phyloP scores from a whole-genome alignment of 2,797 vertebrate genomes.

The Vespertilio murinus region DNA sequence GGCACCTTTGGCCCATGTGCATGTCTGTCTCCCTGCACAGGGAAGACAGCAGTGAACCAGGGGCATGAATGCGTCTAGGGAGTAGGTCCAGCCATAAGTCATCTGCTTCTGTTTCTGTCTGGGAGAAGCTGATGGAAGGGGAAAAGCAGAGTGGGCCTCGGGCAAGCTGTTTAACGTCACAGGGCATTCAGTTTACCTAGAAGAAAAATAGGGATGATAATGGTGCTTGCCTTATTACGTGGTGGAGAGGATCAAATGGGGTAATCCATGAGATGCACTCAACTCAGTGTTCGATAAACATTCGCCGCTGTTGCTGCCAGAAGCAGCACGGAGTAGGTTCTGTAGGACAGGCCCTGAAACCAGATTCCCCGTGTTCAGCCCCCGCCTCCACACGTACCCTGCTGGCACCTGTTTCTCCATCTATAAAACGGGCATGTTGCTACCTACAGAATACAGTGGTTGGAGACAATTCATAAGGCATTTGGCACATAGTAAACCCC shows the following conservation, averaged over 20 bases:
- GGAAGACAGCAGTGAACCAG: neutral
- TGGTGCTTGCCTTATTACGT: neutral
- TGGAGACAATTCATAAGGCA: neutral
- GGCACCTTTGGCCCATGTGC: neutral
- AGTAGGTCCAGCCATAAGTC: neutral
- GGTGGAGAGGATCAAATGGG: neutral
- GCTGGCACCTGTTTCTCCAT: neutral
- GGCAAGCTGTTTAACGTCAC: neutral
- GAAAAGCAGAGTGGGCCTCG: neutral
- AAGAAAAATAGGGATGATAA: neutral
- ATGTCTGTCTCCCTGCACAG: neutral
- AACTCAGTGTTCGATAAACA: neutral
- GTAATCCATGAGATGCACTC: accelerated
- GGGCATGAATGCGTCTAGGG: neutral
- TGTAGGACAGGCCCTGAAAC: neutral
- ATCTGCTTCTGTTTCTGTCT: neutral
- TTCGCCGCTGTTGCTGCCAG: neutral
- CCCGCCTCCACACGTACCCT: neutral
- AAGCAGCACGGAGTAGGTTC: neutral
- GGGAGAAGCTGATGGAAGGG: neutral
- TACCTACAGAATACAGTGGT: neutral
- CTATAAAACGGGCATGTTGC: neutral
- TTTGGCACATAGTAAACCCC: neutral
- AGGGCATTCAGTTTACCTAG: neutral
- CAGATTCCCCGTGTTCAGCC: neutral